phyloP scores from a whole-genome alignment of 2,113 vertebrate genomes.

The Aspidoscelis tigris region DNA sequence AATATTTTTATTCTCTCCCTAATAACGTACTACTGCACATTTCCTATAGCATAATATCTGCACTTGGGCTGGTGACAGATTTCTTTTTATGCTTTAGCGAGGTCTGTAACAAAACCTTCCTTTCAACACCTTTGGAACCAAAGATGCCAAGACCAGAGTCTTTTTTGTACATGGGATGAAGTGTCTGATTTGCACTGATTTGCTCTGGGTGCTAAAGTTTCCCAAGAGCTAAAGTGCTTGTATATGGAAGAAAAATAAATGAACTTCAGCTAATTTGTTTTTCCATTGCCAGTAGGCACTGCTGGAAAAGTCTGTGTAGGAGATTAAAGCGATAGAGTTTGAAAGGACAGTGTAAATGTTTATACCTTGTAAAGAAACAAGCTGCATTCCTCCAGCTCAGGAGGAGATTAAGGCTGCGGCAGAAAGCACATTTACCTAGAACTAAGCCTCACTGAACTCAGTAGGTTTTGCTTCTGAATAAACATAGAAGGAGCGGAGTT shows the following conservation, averaged over 20 bases:
- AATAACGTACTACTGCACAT: not conserved
- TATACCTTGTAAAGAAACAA: conserved; percentile 37
- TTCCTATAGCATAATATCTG: not conserved
- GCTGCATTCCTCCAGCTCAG: conserved; percentile 16
- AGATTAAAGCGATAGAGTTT: conserved; percentile 63
- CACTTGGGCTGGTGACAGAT: not conserved
- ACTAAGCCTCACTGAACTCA: conserved; percentile 7
- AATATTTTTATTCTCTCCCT: not conserved
- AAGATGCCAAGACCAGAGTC: fast-evolving
- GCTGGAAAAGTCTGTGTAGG: conserved; percentile 56
- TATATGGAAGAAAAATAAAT: conserved; percentile 65
- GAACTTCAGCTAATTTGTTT: conserved; percentile 63
- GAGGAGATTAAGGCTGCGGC: not conserved
- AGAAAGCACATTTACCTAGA: conserved; percentile 10
- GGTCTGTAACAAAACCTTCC: too few species aligned
- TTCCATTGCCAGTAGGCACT: conserved; percentile 61
- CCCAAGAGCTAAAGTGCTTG: conserved; percentile 48
- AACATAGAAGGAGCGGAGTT: not conserved
- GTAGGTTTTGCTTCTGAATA: conserved; percentile 4
- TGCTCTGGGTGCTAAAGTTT: conserved; percentile 14
- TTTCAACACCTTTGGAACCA: not conserved
- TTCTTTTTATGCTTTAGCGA: not conserved
- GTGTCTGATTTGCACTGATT: conserved; percentile 15
- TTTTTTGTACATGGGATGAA: not conserved
- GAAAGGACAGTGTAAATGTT: conserved; percentile 57